A percentile compares a stretch with the other conserved stretches of the same genome.
phyloP scores from a whole-genome alignment of 2,113 vertebrate genomes.

The Neopipo cinnamomea region DNA sequence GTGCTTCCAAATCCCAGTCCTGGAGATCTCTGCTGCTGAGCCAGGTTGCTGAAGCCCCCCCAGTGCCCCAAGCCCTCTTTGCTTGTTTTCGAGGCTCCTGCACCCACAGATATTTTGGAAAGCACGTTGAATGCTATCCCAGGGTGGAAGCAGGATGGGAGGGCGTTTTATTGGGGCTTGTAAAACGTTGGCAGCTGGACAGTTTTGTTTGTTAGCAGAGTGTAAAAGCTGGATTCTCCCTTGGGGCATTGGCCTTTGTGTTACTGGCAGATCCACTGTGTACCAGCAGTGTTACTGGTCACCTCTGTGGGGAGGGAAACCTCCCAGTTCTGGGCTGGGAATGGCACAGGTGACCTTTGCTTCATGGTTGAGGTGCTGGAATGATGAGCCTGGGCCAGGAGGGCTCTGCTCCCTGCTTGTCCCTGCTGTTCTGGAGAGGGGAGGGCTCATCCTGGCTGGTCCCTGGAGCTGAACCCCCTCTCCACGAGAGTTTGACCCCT shows the following conservation, averaged over 20 bases:
- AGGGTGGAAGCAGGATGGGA: not conserved
- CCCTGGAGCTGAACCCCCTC: not conserved
- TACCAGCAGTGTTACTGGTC: not conserved
- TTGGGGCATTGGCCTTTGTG: not conserved
- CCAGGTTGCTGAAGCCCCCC: no score
- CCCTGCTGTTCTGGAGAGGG: not conserved
- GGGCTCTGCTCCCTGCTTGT: not conserved
- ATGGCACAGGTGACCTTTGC: not conserved
- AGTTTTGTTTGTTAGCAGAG: not conserved
- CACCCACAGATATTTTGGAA: not conserved
- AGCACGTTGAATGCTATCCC: not conserved
- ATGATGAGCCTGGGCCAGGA: rapidly evolving
- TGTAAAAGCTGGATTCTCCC: not conserved
- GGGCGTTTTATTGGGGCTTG: not conserved
- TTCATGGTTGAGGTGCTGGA: rapidly evolving
- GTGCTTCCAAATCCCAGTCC: not conserved
- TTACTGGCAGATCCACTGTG: rapidly evolving
- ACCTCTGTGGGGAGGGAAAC: not conserved
- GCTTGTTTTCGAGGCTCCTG: not conserved
- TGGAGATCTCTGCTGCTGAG: not conserved
- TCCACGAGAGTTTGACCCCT: not conserved
- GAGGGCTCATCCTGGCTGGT: not conserved
- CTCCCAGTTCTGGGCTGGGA: not conserved
- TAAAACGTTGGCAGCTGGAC: not conserved
- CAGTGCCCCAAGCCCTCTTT: not conserved